A percentile compares a stretch with the other conserved stretches of the same genome.
Evolutionary conservation across 2,888 invertebrate genomes (phyloP).

Genomic region (Herminia tarsipennalis): DNA sequence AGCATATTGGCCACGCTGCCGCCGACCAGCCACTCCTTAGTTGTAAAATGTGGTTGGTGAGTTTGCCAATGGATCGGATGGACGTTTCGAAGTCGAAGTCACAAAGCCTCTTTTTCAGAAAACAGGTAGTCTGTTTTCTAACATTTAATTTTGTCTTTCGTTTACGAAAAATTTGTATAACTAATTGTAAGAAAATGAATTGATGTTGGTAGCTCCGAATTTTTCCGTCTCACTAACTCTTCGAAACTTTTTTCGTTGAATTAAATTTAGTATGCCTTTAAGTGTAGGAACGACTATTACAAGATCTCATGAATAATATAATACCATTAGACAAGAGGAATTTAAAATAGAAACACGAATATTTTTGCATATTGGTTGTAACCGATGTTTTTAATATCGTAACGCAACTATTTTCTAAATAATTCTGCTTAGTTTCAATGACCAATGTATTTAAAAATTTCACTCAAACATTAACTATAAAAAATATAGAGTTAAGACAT

Average conservation of each 20-base stretch:
- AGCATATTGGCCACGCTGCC: background rate
- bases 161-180: too few species aligned
- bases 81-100: background rate
- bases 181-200: too few species aligned
- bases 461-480: too few species aligned
- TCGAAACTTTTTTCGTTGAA: background rate
- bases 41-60: too few species aligned
- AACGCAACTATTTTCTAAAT: background rate
- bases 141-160: too few species aligned
- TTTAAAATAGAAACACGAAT: too few species aligned
- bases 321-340: too few species aligned
- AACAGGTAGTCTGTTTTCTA: background rate
- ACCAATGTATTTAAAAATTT: too few species aligned
- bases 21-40: background rate
- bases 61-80: background rate
- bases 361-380: too few species aligned
- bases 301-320: background rate
- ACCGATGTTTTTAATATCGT: background rate
- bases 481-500: background rate
- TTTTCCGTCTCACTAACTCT: too few species aligned
- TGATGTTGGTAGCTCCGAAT: too few species aligned
- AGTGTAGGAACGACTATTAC: background rate
- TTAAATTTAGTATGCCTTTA: background rate
- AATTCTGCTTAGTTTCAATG: background rate
- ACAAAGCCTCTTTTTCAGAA: background rate